Evolutionary conservation across 1,140 invertebrate genomes (phyloP), one percentile per base, ranked within the genome.

Genomic region (Marisa cornuarietis): DNA sequence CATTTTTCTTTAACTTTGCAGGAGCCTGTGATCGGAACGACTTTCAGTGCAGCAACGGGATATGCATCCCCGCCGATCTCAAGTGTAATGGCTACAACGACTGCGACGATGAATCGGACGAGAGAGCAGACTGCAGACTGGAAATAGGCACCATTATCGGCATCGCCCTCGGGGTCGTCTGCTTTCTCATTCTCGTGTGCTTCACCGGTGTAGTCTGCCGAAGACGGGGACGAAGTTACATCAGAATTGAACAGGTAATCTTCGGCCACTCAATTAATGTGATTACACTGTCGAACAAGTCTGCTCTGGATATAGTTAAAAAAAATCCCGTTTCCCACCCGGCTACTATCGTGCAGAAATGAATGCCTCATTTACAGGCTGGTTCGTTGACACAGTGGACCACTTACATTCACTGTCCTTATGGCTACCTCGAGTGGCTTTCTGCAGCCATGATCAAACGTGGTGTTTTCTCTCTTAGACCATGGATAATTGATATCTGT

Each of bases 81-180:
- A 73, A 62, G 4, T 85, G 84, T 58, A 81, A 85, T 71, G 80
- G 78, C 11, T 84, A 81, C 79, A 81, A 85, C 79, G 82, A 85
- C 78, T 85, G 84, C 66, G 84, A 83, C 62, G 84, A 85, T 73
- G 68, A 82, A 78, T 80, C 79, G 26, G 84, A 85, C 74, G 84
- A 85, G 65, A 49, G 65, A 13, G 66, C 42, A 3, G 77, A 31
- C 22, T 58, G 54, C 16, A 63, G 75, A 8, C 22, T 68, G 22
- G 71, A 74, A n/a, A 63, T 8, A 5, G 76, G 69, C 5, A 71
- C 76, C 20, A 80, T 80, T 52, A 76, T 78, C 52, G 79, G 79
- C 20, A 80, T 83, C 68, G 69, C 73, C 58, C 13, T 83, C 13
- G 79, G 79, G 5, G 71, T 68, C 16, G 16, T 78, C 61, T n/a